Conservation (phyloP, 2,888 invertebrate species). For the Leptinotarsa haldemani region DNA sequence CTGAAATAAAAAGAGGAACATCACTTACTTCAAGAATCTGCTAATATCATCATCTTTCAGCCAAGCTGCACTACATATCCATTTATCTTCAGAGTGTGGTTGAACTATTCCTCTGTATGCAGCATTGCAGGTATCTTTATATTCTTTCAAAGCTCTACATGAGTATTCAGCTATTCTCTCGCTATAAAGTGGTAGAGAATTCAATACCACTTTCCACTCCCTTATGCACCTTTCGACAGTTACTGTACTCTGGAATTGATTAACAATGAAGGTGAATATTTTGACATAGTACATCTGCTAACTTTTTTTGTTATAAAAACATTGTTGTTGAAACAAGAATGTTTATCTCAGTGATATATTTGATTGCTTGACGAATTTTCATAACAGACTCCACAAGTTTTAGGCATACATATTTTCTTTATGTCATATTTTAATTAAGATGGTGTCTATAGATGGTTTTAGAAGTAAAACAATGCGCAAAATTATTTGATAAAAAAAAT, state of each 20-base stretch:
- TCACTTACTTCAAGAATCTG: constrained; percentile 83
- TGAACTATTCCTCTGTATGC: constrained; percentile 83
- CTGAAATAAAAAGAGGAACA: not conserved
- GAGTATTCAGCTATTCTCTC: constrained; percentile 81
- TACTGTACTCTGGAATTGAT: constrained; percentile 74
- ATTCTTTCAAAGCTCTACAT: constrained; percentile 77
- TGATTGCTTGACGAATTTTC: too few species aligned
- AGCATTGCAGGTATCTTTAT: constrained; percentile 79
- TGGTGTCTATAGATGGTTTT: too few species aligned
- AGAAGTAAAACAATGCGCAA: too few species aligned
- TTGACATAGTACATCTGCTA: too few species aligned
- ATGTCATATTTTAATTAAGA: too few species aligned
- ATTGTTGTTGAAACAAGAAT: too few species aligned
- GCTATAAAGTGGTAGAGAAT: constrained; percentile 79
- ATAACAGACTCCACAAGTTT: too few species aligned
- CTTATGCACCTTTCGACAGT: constrained; percentile 76
- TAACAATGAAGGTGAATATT: too few species aligned
- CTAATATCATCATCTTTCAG: constrained; percentile 95
- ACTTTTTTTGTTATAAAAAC: too few species aligned
- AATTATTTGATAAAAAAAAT: too few species aligned
- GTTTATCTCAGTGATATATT: too few species aligned
- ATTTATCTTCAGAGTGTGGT: constrained; percentile 80
- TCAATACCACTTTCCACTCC: constrained; percentile 77
- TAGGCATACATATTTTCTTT: too few species aligned
- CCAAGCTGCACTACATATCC: constrained; percentile 88